A percentile compares a stretch with the other conserved stretches of the same genome.
phyloP scores from a whole-genome alignment of 2,797 vertebrate species.

The Bufotes viridis region DNA sequence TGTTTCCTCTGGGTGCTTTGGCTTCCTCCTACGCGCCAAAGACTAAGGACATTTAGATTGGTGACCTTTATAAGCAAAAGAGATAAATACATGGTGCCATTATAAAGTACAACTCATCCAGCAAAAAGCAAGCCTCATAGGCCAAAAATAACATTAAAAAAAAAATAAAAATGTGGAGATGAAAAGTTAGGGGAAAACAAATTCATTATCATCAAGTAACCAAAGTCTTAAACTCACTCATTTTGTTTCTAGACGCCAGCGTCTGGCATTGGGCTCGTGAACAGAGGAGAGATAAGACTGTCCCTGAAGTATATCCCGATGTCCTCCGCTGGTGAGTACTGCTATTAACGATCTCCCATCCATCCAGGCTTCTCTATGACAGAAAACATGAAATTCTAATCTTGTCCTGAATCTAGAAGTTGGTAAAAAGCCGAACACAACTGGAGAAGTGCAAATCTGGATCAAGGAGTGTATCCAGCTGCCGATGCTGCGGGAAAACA shows the following conservation, averaged over 20 bases:
- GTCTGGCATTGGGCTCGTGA: conserved; percentile 70
- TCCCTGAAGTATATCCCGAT: conserved; percentile 85
- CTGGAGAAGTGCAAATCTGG: conserved; percentile 96
- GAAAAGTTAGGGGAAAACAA: no score
- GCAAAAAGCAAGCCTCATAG: no score
- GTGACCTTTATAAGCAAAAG: no score
- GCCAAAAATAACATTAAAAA: no score
- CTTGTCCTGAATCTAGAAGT: not conserved
- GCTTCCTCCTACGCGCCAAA: no score
- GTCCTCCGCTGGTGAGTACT: conserved; percentile 76
- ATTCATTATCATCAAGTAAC: no score
- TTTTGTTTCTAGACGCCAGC: conserved; percentile 66
- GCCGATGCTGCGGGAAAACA: conserved; percentile 80
- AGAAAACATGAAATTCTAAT: not conserved
- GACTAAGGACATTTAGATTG: no score
- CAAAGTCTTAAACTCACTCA: no score
- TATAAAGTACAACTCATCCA: no score
- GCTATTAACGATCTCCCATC: not conserved
- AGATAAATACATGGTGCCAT: no score
- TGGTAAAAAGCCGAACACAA: conserved; percentile 15
- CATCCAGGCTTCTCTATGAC: not conserved
- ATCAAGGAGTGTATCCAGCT: conserved; percentile 93
- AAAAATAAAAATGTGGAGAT: no score
- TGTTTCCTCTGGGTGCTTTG: no score
- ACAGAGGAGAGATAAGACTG: conserved; percentile 86